A percentile compares a stretch with the other conserved stretches of the same genome.
phyloP scores from a whole-genome alignment of 2,113 vertebrate species.

The Proteles cristata region DNA sequence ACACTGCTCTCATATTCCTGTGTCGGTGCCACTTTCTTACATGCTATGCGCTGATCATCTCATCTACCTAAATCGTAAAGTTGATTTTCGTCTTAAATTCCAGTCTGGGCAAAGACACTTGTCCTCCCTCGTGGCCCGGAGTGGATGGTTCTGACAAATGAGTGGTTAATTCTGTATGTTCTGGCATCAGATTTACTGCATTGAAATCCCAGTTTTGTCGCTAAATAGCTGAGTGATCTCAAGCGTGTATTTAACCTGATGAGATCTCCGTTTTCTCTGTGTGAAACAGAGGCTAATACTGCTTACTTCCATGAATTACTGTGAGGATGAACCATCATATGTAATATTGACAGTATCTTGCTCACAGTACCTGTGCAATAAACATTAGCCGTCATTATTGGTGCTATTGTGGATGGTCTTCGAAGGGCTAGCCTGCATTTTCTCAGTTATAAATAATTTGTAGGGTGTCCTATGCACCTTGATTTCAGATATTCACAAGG shows the following conservation, averaged over 20 bases:
- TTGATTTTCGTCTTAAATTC: slow-evolving; percentile 29
- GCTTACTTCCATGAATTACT: neutral
- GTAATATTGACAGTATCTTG: neutral
- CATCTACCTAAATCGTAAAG: slow-evolving; percentile 8
- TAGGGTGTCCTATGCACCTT: slow-evolving; percentile 27
- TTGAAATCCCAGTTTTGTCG: neutral
- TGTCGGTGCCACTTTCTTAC: slow-evolving; percentile 40
- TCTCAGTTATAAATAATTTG: slow-evolving; percentile 55
- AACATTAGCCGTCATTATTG: neutral
- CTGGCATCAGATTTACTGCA: neutral
- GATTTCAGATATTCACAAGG: slow-evolving; percentile 4
- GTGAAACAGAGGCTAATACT: neutral
- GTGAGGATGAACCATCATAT: no score
- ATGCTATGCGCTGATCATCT: neutral
- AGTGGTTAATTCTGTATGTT: neutral
- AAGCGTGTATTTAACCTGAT: neutral
- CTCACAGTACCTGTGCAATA: neutral
- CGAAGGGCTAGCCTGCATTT: slow-evolving; percentile 73
- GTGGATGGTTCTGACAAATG: slow-evolving; percentile 38
- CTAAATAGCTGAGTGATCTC: neutral
- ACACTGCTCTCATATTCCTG: slow-evolving; percentile 35
- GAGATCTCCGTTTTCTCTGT: neutral
- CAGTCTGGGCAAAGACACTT: slow-evolving; percentile 21
- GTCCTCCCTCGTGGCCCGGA: slow-evolving; percentile 56
- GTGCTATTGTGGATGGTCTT: neutral